Conservation (phyloP, 2,797 vertebrate species). For the Lepidocolaptes lacrymiger region DNA sequence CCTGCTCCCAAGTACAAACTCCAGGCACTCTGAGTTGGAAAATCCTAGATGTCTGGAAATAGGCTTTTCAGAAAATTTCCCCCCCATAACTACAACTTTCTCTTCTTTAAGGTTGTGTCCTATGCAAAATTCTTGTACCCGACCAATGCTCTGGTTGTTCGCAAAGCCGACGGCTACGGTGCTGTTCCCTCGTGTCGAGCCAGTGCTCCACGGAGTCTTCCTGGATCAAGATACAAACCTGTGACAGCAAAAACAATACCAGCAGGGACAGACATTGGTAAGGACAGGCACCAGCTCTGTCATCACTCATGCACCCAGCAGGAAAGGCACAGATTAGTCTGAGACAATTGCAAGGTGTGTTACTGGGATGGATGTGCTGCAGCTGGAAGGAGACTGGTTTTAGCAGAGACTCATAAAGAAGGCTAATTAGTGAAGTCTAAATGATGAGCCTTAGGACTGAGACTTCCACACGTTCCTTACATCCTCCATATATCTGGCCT, state of each 20-base stretch:
- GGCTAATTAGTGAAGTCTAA: not conserved
- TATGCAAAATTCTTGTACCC: constrained; percentile 94
- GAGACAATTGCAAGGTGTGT: not conserved
- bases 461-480: not conserved
- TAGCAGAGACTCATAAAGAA: not conserved
- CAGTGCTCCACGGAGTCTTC: constrained; percentile 77
- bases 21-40: not conserved
- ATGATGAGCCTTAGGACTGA: not conserved
- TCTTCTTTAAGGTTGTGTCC: constrained; percentile 87
- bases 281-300: not conserved
- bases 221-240: constrained; percentile 75
- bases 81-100: not conserved
- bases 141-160: constrained; percentile 90
- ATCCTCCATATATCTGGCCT: not conserved
- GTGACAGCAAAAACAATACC: constrained; percentile 74
- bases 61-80: not conserved
- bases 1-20: not conserved
- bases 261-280: constrained; percentile 76
- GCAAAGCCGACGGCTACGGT: constrained; percentile 77
- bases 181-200: constrained; percentile 75
- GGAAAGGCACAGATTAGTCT: not conserved
- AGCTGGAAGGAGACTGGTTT: not conserved
- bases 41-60: not conserved
- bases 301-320: not conserved
- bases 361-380: not conserved